phyloP scores from a whole-genome alignment of 2,888 invertebrate species.

The Liposcelis brunnea region DNA sequence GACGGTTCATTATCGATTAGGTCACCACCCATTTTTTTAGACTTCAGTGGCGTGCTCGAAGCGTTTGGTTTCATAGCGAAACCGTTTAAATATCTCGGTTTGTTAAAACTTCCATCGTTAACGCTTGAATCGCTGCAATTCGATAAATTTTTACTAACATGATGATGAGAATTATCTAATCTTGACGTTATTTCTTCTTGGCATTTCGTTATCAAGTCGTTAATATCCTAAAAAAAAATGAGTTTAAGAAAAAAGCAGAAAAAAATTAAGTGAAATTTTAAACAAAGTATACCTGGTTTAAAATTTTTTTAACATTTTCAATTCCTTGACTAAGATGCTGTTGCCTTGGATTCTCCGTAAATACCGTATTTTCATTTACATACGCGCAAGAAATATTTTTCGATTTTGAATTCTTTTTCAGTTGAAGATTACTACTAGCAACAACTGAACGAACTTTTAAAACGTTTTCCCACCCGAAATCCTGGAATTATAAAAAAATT shows the following conservation, averaged over 20 bases:
- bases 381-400: conserved; percentile 37
- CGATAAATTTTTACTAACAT: neutral
- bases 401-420: conserved; percentile 31
- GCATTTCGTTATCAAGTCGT: neutral
- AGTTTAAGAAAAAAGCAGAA: neutral
- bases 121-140: no score
- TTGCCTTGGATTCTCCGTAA: conserved; percentile 42
- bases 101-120: no score
- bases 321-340: conserved; percentile 22
- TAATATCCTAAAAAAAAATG: neutral
- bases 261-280: neutral
- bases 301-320: neutral
- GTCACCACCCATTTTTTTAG: neutral
- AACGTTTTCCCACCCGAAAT: conserved; percentile 32
- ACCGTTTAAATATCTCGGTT: neutral
- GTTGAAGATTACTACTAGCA: conserved; percentile 44
- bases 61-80: neutral
- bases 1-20: neutral
- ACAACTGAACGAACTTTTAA: conserved; percentile 38
- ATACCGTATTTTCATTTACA: conserved; percentile 41
- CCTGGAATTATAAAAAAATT: conserved; percentile 14
- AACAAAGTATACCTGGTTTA: neutral
- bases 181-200: neutral
- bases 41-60: conserved; percentile 3
- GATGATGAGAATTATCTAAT: neutral